These are phyloP conservation scores for Rhineura floridana DNA, from an alignment of 2,113 vertebrate genomes.

Conservation along the genomic window DNA sequence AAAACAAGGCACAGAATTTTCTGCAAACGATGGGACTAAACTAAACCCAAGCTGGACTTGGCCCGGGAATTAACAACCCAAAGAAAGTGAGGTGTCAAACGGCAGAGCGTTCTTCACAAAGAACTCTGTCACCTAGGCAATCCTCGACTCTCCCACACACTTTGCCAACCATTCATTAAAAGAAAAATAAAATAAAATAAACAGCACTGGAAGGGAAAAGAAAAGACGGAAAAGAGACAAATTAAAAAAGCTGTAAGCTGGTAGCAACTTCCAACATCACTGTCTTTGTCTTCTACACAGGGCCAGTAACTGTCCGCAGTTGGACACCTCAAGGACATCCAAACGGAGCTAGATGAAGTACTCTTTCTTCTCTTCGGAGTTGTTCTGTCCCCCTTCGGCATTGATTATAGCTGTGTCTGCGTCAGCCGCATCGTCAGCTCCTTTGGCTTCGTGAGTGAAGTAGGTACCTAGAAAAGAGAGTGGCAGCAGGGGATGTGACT, in stretches of 20 bases:
- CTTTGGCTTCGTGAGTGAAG: conserved; percentile 99
- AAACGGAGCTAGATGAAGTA: conserved; percentile 96
- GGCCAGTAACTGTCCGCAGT: conserved; percentile 75
- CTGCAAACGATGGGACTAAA: conserved; percentile 93
- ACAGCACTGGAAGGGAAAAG: background rate
- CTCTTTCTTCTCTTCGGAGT: conserved; percentile 98
- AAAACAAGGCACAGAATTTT: conserved; percentile 97
- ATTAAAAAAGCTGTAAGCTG: conserved; percentile 71
- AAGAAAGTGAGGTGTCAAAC: conserved; percentile 85
- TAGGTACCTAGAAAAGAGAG: conserved; percentile 88
- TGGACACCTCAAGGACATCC: conserved; percentile 80
- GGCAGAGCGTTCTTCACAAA: conserved; percentile 90
- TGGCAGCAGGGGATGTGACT: background rate
- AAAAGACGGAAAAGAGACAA: conserved; percentile 20
- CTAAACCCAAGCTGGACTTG: conserved; percentile 87
- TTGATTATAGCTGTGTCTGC: conserved; percentile 99
- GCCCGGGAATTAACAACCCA: conserved; percentile 76
- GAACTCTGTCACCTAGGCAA: conserved; percentile 82
- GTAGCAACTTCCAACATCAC: conserved; percentile 75
- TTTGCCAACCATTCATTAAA: conserved; percentile 71
- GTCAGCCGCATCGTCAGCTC: conserved; percentile 95
- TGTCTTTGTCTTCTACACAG: conserved; percentile 79
- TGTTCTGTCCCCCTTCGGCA: conserved; percentile 97
- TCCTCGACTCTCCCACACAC: conserved; percentile 78
- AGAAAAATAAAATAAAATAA: conserved; percentile 28